A percentile compares a stretch with the other conserved stretches of the same genome.
Conservation (phyloP, 2,113 vertebrate genomes). For the Chlorodrepanis virens region DNA sequence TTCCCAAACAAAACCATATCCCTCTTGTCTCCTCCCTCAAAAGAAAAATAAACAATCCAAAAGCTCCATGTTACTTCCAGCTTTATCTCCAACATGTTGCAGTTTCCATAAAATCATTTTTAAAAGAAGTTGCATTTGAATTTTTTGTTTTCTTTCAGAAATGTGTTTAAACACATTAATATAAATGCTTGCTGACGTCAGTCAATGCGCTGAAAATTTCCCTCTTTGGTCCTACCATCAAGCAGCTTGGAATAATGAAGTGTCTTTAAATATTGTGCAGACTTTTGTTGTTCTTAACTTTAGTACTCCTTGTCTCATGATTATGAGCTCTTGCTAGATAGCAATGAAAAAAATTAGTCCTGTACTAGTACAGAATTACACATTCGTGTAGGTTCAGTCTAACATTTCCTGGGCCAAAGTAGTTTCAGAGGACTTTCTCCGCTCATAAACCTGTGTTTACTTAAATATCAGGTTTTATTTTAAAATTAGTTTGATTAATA, state of each 20-base stretch:
- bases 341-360: neutral
- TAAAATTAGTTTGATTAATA: neutral
- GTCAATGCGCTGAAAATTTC: neutral
- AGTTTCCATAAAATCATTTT: neutral
- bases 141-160: neutral
- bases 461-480: neutral
- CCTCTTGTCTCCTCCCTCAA: accelerated
- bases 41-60: neutral
- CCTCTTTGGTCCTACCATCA: neutral
- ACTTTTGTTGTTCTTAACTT: neutral
- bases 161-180: neutral
- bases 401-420: neutral
- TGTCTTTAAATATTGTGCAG: neutral
- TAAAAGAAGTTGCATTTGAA: neutral
- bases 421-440: neutral
- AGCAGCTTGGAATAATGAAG: neutral
- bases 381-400: neutral
- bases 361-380: accelerated
- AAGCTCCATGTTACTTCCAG: neutral
- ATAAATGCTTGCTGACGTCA: neutral
- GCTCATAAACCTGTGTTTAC: neutral
- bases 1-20: neutral
- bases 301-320: neutral
- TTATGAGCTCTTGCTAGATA: neutral
- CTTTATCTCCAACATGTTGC: neutral